phyloP scores from a whole-genome alignment of 2,113 vertebrate species.

The Stigmatopora nigra region DNA sequence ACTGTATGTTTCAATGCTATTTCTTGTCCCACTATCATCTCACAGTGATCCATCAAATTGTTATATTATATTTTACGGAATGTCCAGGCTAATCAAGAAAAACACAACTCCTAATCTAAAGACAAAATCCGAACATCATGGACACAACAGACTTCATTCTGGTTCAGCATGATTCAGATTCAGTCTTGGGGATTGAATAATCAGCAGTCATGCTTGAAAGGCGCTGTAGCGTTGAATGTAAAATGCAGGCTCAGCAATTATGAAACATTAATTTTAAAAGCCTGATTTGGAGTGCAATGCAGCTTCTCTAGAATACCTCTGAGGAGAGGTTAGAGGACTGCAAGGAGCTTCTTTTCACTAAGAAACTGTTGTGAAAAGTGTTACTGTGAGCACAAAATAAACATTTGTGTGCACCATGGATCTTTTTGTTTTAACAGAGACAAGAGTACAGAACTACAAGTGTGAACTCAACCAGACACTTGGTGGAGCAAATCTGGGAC shows the following conservation, averaged over 20 bases:
- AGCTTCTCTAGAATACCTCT: conserved; percentile 1
- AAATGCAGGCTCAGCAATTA: conserved; percentile 34
- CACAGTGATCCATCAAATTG: neutral
- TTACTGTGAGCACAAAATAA: neutral
- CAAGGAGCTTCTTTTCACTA: neutral
- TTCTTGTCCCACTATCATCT: neutral
- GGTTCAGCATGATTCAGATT: conserved; percentile 12
- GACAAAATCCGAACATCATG: neutral
- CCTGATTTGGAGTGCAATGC: conserved; percentile 9
- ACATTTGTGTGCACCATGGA: neutral
- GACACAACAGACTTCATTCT: conserved; percentile 2
- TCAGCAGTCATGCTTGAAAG: conserved; percentile 8
- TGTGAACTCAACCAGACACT: neutral
- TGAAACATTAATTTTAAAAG: conserved; percentile 22
- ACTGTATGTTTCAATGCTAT: neutral
- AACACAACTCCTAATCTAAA: neutral
- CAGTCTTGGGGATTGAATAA: conserved; percentile 14
- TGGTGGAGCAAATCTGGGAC: neutral
- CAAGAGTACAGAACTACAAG: too few species aligned
- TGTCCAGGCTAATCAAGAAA: neutral
- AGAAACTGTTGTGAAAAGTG: neutral
- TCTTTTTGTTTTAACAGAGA: neutral
- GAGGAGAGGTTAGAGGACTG: neutral
- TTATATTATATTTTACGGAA: neutral
- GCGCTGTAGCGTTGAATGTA: conserved; percentile 21